A percentile compares a stretch with the other conserved stretches of the same genome.
These are phyloP conservation scores for Aplochiton taeniatus DNA, from an alignment of 2,797 vertebrate species.

Conservation along the genomic window DNA sequence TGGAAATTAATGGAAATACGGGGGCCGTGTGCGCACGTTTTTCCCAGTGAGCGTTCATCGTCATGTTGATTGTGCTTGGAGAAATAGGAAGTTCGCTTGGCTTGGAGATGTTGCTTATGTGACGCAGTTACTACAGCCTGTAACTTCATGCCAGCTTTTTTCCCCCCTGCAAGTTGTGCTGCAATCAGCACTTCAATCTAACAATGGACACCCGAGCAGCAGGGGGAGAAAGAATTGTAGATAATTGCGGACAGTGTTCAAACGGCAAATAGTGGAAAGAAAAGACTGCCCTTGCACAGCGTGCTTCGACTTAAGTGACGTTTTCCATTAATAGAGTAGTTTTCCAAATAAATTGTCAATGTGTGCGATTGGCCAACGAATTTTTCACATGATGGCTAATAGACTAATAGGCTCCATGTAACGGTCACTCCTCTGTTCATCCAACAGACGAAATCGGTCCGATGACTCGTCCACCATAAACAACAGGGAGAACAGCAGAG, in stretches of 20 bases:
- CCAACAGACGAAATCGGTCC: slow-evolving; percentile 78
- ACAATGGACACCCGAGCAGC: slow-evolving; percentile 75
- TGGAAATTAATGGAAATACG: too few relatives aligned
- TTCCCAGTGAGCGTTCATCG: too few relatives aligned
- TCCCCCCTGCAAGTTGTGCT: slow-evolving; percentile 64
- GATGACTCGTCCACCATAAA: slow-evolving; percentile 80
- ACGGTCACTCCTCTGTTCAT: slow-evolving; percentile 68
- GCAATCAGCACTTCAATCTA: slow-evolving; percentile 77
- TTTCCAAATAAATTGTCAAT: too few relatives aligned
- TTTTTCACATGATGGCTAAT: too few relatives aligned
- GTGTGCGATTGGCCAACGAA: too few relatives aligned
- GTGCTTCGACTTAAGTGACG: too few relatives aligned
- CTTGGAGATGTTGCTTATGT: slow-evolving; percentile 65
- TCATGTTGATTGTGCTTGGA: slow-evolving; percentile 43
- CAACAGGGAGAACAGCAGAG: slow-evolving; percentile 71
- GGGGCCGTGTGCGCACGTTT: too few relatives aligned
- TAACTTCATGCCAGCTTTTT: slow-evolving; percentile 33
- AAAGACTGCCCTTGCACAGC: too few relatives aligned
- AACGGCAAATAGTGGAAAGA: too few relatives aligned
- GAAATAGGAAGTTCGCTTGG: slow-evolving; percentile 67
- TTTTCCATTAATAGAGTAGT: too few relatives aligned
- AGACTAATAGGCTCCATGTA: slow-evolving; percentile 18
- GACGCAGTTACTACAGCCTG: slow-evolving; percentile 81
- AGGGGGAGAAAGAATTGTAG: slow-evolving; percentile 22
- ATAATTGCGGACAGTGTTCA: too few relatives aligned